These are phyloP conservation scores for Xylophagus ater DNA, from an alignment of 2,888 invertebrate species.

Conservation along the genomic window DNA sequence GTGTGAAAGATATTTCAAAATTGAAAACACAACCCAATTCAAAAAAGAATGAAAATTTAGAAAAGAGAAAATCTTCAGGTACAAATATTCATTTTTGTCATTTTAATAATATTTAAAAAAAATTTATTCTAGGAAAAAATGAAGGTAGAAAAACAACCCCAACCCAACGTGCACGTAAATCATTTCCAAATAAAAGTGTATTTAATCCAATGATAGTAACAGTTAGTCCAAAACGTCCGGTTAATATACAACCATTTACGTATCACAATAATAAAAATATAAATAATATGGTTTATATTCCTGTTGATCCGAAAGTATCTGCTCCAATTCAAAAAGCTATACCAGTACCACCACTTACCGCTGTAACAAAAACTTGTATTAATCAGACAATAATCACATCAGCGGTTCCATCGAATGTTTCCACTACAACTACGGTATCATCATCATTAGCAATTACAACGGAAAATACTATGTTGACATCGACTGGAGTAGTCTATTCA, in stretches of 20 bases:
- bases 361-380: conserved; percentile 26
- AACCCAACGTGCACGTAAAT: conserved; percentile 35
- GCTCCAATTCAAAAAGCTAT: conserved; percentile 21
- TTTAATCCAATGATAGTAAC: conserved; percentile 2
- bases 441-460: neutral
- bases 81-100: neutral
- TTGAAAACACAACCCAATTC: conserved; percentile 5
- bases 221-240: neutral
- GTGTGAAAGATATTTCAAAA: conserved; percentile 14
- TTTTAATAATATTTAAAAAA: neutral
- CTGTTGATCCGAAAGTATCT: conserved; percentile 24
- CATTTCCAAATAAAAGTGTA: conserved; percentile 27
- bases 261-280: conserved; percentile 16
- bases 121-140: neutral
- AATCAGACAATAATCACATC: conserved; percentile 8
- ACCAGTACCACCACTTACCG: conserved; percentile 31
- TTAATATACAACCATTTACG: conserved; percentile 10
- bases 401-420: conserved; percentile 8
- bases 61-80: neutral
- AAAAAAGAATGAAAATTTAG: conserved; percentile 1
- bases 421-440: conserved; percentile 7
- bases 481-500: conserved; percentile 5
- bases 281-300: conserved; percentile 36
- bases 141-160: conserved; percentile 7
- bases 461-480: neutral